Evolutionary conservation across 2,888 invertebrate species (phyloP).

Genomic region (Meteorus cinctellus): DNA sequence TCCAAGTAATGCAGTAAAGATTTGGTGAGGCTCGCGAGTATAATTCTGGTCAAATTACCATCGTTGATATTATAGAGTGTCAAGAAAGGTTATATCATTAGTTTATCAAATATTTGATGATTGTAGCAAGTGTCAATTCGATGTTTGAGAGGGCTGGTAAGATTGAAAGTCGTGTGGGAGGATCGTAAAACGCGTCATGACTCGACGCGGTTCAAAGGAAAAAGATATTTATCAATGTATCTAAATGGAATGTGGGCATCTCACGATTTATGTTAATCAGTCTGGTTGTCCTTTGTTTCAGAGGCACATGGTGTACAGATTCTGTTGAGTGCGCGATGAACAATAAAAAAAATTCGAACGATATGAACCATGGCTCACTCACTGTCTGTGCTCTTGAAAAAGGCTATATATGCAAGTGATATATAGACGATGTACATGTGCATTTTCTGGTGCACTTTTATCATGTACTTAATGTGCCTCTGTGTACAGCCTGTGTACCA

Average conservation of each 20-base stretch:
- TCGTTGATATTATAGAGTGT: too few relatives aligned
- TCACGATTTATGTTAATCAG: constrained; percentile 72
- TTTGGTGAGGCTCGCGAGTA: background rate
- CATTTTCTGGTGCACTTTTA: constrained; percentile 54
- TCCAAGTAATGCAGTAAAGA: background rate
- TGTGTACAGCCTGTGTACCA: constrained; percentile 71
- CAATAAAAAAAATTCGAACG: constrained; percentile 51
- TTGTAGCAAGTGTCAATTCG: background rate
- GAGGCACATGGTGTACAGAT: constrained; percentile 84
- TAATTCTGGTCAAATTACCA: too few relatives aligned
- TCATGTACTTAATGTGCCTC: constrained; percentile 70
- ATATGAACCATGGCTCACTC: constrained; percentile 69
- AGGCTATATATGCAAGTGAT: constrained; percentile 64
- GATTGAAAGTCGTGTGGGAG: constrained; percentile 60
- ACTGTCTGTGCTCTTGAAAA: constrained; percentile 67
- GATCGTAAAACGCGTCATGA: constrained; percentile 57
- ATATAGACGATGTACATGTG: constrained; percentile 65
- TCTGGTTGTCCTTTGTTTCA: constrained; percentile 82
- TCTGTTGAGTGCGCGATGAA: constrained; percentile 72
- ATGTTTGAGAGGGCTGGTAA: constrained; percentile 6
- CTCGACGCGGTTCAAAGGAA: constrained; percentile 30
- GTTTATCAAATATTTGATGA: background rate
- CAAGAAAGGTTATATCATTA: background rate
- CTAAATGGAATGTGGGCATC: constrained; percentile 68
- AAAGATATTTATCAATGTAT: constrained; percentile 47